A percentile compares a stretch with the other conserved stretches of the same genome.
phyloP scores from a whole-genome alignment of 2,888 invertebrate genomes.

The Pseudanteris insignis region DNA sequence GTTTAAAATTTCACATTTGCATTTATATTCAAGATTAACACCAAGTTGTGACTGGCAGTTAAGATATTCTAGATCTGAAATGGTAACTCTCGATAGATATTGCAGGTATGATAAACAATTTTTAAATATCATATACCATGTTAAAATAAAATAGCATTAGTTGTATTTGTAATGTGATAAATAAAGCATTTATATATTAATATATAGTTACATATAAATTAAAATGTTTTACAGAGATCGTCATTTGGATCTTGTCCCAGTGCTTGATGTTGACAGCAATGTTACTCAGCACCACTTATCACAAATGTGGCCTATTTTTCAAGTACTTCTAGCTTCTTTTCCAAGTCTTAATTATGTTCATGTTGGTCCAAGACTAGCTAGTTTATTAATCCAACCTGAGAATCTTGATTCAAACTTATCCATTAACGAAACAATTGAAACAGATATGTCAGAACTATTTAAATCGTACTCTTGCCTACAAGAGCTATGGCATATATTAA shows the following conservation, averaged over 20 bases:
- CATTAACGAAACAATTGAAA: conserved; percentile 63
- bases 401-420: conserved; percentile 60
- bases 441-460: conserved; percentile 63
- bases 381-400: conserved; percentile 68
- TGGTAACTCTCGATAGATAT: conserved; percentile 70
- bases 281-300: conserved; percentile 68
- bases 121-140: too few species aligned
- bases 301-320: conserved; percentile 69
- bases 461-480: conserved; percentile 63
- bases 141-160: too few species aligned
- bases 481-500: conserved; percentile 67
- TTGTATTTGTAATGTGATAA: too few species aligned
- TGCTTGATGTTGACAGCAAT: conserved; percentile 69
- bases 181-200: too few species aligned
- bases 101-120: conserved; percentile 66
- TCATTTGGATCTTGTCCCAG: conserved; percentile 69
- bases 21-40: conserved; percentile 66
- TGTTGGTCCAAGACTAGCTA: conserved; percentile 70
- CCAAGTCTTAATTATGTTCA: conserved; percentile 69
- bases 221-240: conserved; percentile 62
- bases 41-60: conserved; percentile 67
- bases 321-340: conserved; percentile 69
- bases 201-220: conserved; percentile 6
- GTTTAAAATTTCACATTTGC: conserved; percentile 70
- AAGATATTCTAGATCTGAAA: conserved; percentile 68